Conservation (phyloP, 2,113 vertebrate species). For the Bucco capensis region DNA sequence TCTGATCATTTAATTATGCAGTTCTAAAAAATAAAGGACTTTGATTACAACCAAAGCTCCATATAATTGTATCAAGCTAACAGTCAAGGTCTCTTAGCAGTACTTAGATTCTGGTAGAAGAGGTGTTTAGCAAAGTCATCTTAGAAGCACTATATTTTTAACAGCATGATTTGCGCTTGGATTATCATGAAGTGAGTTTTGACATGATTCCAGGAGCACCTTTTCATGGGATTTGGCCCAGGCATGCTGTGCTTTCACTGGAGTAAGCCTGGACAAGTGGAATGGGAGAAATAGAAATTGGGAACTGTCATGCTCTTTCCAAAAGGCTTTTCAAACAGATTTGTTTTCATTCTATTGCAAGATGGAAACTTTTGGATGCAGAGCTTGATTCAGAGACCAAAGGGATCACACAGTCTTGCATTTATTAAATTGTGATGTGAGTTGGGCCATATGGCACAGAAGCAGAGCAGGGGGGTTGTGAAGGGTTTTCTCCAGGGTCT, state of each 20-base stretch:
- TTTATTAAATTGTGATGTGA: constrained; percentile 16
- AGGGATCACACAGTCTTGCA: neutral
- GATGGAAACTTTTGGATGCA: constrained; percentile 14
- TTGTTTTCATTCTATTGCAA: constrained; percentile 35
- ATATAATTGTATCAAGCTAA: neutral
- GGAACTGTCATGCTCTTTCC: neutral
- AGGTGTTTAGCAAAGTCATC: constrained; percentile 9
- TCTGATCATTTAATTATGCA: neutral
- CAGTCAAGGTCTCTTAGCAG: neutral
- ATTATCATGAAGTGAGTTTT: neutral
- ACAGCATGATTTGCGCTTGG: neutral
- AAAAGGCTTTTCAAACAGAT: constrained; percentile 15
- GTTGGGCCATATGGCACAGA: constrained; percentile 30
- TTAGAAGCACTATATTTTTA: neutral
- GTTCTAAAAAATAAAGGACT: neutral
- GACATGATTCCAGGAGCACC: neutral
- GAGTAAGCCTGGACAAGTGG: neutral
- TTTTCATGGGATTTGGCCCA: neutral
- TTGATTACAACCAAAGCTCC: neutral
- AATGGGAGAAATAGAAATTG: constrained; percentile 1
- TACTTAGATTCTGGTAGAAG: neutral
- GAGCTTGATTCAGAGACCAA: neutral
- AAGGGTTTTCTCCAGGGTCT: neutral
- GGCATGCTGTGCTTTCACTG: neutral
- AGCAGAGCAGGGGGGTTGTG: neutral